A percentile compares a stretch with the other conserved stretches of the same genome.
phyloP scores from a whole-genome alignment of 2,888 invertebrate genomes.

The Morinoia aosen region DNA sequence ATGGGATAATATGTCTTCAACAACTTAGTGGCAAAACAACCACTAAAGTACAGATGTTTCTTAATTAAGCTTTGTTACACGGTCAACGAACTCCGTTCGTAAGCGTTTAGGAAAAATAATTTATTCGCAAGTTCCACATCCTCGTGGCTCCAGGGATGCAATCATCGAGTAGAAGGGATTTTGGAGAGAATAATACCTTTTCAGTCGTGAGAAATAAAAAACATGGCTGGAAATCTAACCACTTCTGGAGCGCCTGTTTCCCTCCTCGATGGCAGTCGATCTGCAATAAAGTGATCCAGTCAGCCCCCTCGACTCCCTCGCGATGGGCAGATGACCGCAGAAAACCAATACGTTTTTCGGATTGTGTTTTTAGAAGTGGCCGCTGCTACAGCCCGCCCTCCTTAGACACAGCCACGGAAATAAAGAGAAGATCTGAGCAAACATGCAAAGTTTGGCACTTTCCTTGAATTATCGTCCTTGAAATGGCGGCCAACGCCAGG shows the following conservation, averaged over 20 bases:
- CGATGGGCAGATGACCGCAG: not conserved
- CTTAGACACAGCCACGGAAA: not conserved
- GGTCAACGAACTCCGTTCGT: not conserved
- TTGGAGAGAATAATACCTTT: not conserved
- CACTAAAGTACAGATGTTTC: not conserved
- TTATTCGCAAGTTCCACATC: no score
- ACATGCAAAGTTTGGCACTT: constrained; percentile 17
- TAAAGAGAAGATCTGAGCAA: constrained; percentile 4
- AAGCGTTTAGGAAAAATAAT: not conserved
- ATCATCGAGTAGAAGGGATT: not conserved
- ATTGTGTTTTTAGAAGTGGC: not conserved
- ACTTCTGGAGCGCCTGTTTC: not conserved
- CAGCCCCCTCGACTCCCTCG: not conserved
- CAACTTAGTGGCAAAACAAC: not conserved
- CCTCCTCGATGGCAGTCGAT: constrained; percentile 2
- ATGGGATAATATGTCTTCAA: no score
- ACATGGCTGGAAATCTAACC: not conserved
- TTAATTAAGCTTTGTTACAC: not conserved
- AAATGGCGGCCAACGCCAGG: not conserved
- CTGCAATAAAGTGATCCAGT: not conserved
- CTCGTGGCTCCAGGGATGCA: not conserved
- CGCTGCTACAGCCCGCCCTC: not conserved
- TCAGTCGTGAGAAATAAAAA: not conserved
- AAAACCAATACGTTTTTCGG: constrained; percentile 17
- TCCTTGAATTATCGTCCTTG: not conserved